These are phyloP conservation scores for Micromussa lordhowensis DNA, from an alignment of 92 coral and sea anemone genomes.

Conservation along the genomic window DNA sequence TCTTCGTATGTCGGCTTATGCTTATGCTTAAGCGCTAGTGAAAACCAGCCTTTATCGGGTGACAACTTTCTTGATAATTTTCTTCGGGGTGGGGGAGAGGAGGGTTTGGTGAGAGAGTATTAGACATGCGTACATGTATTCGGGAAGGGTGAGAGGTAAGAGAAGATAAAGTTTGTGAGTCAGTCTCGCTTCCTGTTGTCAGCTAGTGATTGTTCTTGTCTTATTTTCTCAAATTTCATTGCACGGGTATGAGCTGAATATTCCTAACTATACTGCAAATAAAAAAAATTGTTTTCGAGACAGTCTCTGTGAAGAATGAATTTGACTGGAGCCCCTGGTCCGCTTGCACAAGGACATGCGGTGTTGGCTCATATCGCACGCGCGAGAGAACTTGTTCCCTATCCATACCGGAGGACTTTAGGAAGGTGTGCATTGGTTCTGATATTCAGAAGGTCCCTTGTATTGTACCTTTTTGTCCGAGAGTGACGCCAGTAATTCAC, in stretches of 20 bases:
- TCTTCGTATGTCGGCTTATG: too few relatives aligned
- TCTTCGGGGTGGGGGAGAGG: too few relatives aligned
- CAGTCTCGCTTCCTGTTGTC: too few relatives aligned
- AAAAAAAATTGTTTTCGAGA: conserved; percentile 5
- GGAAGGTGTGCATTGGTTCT: conserved; percentile 48
- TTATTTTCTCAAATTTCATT: not conserved
- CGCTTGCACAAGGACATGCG: conserved; percentile 73
- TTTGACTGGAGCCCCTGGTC: conserved; percentile 77
- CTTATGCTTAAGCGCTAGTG: too few relatives aligned
- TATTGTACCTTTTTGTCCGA: conserved; percentile 12
- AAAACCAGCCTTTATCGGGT: too few relatives aligned
- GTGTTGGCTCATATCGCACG: conserved; percentile 40
- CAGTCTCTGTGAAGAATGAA: conserved; percentile 38
- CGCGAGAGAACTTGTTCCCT: conserved; percentile 67
- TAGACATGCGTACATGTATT: too few relatives aligned
- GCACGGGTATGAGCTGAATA: not conserved
- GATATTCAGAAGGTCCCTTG: conserved; percentile 23
- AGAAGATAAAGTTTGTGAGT: too few relatives aligned
- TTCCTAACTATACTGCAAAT: not conserved
- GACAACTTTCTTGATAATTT: too few relatives aligned
- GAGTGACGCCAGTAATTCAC: not conserved
- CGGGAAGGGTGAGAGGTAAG: too few relatives aligned
- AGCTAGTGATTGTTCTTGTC: too few relatives aligned
- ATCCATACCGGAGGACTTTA: conserved; percentile 21
- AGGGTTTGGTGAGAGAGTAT: too few relatives aligned